Conservation (phyloP, 1,140 invertebrate species). For the Apis laboriosa region DNA sequence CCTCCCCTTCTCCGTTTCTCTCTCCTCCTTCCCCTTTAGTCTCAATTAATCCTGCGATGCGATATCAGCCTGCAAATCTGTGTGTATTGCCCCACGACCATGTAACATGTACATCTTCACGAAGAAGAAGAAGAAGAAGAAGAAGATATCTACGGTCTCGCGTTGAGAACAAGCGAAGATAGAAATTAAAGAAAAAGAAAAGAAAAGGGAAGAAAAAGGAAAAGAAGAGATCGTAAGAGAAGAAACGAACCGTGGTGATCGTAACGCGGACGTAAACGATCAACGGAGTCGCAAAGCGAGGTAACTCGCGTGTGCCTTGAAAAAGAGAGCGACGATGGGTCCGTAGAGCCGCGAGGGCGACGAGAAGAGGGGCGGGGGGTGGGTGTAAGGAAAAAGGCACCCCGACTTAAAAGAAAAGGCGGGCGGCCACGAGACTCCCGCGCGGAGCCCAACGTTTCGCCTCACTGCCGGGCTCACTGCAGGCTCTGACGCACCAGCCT, state of each 20-base stretch:
- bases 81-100: too few species aligned
- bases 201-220: too few species aligned
- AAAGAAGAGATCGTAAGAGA: background rate
- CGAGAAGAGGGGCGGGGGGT: slow-evolving; percentile 40
- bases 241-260: slow-evolving; percentile 18
- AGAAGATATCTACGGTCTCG: too few species aligned
- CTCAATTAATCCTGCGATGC: background rate
- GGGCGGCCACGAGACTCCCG: slow-evolving; percentile 77
- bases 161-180: too few species aligned
- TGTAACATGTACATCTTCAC: too few species aligned
- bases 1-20: background rate
- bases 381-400: slow-evolving; percentile 61
- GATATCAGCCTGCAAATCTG: background rate
- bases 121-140: background rate
- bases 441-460: slow-evolving; percentile 78
- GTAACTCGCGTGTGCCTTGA: slow-evolving; percentile 14
- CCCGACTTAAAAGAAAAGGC: slow-evolving; percentile 66
- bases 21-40: background rate
- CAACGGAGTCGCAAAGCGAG: background rate
- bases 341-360: slow-evolving; percentile 15
- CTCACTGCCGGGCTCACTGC: slow-evolving; percentile 80
- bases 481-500: slow-evolving; percentile 78
- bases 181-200: too few species aligned
- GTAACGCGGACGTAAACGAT: background rate
- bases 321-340: slow-evolving; percentile 34